Evolutionary conservation across 2,113 vertebrate genomes (phyloP).

Genomic region (Microcebus lehilahytsara): DNA sequence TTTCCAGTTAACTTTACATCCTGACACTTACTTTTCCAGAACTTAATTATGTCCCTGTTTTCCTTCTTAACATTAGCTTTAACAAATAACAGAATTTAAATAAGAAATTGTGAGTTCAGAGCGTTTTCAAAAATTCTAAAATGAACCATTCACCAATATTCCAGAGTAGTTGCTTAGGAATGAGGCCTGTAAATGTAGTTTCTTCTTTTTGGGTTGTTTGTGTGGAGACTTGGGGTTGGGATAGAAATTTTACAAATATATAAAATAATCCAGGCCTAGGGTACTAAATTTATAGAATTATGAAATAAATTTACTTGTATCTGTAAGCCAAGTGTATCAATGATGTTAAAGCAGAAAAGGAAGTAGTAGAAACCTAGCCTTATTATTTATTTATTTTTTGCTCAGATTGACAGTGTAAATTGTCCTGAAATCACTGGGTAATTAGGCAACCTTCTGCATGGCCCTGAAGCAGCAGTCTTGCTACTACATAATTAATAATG

Average conservation of each 20-base stretch:
- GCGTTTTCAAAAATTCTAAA: not conserved
- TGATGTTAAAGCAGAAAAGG: not conserved
- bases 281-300: not conserved
- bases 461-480: constrained; percentile 10
- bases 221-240: rapidly evolving
- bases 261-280: not conserved
- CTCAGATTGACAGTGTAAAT: constrained; percentile 57
- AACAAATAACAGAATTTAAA: not conserved
- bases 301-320: not conserved
- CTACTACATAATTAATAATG: constrained; percentile 75
- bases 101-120: not conserved
- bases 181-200: not conserved
- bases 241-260: not conserved
- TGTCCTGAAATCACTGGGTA: constrained; percentile 59
- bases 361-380: not conserved
- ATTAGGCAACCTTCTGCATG: constrained; percentile 55
- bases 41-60: not conserved
- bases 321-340: not conserved
- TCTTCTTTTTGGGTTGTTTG: not conserved
- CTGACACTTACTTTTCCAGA: not conserved
- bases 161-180: not conserved
- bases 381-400: not conserved
- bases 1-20: not conserved
- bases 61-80: not conserved
- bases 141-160: not conserved